These are phyloP conservation scores for Acanthopleura granulata DNA, from an alignment of 2,888 invertebrate species.

Conservation along the genomic window DNA sequence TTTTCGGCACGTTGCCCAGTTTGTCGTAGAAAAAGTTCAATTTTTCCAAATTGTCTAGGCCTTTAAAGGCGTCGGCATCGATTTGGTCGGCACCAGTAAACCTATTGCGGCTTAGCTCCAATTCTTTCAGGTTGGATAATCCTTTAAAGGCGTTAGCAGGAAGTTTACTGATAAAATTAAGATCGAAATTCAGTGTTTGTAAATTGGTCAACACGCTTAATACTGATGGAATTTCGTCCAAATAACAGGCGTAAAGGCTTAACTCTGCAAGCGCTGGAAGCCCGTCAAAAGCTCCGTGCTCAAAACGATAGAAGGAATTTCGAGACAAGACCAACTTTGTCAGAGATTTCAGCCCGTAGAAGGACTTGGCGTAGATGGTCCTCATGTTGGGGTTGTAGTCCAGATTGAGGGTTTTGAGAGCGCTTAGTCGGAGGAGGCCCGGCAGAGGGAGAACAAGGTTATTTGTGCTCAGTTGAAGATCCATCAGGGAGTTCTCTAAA, in stretches of 20 bases:
- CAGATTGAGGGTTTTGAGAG: conserved; percentile 10
- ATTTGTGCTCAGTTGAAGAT: neutral
- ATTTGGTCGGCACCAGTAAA: neutral
- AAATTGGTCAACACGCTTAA: neutral
- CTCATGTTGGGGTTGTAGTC: neutral
- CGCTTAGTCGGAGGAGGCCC: neutral
- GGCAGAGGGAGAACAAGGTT: neutral
- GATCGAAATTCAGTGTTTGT: conserved; percentile 6
- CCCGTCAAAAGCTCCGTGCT: conserved; percentile 9
- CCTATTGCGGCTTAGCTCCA: conserved; percentile 8
- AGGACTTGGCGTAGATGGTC: neutral
- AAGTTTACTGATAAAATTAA: conserved; percentile 1
- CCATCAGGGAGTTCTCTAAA: neutral
- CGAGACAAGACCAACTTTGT: conserved; percentile 5
- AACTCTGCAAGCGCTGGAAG: neutral
- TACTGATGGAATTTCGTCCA: neutral
- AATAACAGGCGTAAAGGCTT: neutral
- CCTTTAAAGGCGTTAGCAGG: conserved; percentile 2
- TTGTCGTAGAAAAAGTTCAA: conserved; percentile 9
- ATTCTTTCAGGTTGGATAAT: neutral
- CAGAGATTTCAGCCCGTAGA: neutral
- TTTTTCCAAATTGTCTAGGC: conserved; percentile 12
- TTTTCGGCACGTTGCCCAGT: neutral
- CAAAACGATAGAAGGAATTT: neutral
- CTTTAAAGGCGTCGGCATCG: neutral